Base-by-base conservation (phyloP, 2,113 vertebrate species). In the Seriola quinqueradiata region DNA sequence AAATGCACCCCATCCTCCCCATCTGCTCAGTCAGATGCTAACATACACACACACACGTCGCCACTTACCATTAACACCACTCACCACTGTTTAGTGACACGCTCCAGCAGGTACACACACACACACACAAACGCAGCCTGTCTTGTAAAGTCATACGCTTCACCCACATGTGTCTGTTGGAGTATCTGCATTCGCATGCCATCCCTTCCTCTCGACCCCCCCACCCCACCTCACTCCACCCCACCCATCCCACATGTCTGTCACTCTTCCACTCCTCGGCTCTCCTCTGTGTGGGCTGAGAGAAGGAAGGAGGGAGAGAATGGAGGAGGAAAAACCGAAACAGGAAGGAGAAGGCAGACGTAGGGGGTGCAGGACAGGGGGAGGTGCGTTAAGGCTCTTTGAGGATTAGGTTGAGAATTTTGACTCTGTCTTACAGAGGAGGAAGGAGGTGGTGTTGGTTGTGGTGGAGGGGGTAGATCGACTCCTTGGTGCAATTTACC, bases 401-500 rank as follows among this genome's bases (percentile, higher is more conserved):
- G 88, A 92, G 95, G 94, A 95, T 95, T 94, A 95, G 90, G 90
- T 86, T 74, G 84, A 93, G 92, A 94, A 92, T 95, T 94, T 87
- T 92, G 86, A 92, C 93, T 93, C 87, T 89, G 79, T 93, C 78
- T 93, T 88, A 73, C 87, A 83, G 86, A 83, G 55, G 69, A 81
- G 82, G 80, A 69, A 72, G 65, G 77, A 82, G 65, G 64, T 60
- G 85, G 34, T 61, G 64, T 59, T 13, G 64, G 71, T 1, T 59
- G 76, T 66, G 46, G 75, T 44, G 59, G 63, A 34, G 75, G 63
- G 73, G 59, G 78, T 76, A 89, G 85, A 90, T 92, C 82, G 90
- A 91, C 92, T 94, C 81, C 94, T 93, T 64, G 81, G 92, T 92
- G 93, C 93, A 94, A 95, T 95, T 95, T 94, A 93, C 94, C 94